Evolutionary conservation across 2,888 invertebrate species (phyloP).

Genomic region (Priocnemis perturbator): DNA sequence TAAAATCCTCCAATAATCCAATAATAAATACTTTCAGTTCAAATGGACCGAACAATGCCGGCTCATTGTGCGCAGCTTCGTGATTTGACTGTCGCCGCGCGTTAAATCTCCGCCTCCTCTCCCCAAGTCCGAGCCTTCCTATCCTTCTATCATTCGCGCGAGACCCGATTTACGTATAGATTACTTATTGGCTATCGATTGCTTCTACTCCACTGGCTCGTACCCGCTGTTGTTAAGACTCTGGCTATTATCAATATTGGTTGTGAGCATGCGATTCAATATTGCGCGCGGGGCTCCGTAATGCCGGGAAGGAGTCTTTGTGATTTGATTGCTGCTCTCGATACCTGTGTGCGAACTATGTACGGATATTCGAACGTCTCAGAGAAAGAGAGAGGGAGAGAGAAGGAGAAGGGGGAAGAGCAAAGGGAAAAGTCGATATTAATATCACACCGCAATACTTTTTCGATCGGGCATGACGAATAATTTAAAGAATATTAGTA

Average conservation of each 20-base stretch:
- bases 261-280: neutral
- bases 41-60: slow-evolving; percentile 55
- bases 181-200: slow-evolving; percentile 47
- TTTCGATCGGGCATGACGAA: too few relatives aligned
- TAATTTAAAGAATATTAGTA: too few relatives aligned
- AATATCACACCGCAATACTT: too few relatives aligned
- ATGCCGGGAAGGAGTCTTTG: neutral
- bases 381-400: too few relatives aligned
- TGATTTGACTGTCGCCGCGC: slow-evolving; percentile 44
- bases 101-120: slow-evolving; percentile 31
- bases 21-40: slow-evolving; percentile 67
- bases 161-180: slow-evolving; percentile 44
- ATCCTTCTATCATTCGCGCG: neutral
- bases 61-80: slow-evolving; percentile 32
- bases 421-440: too few relatives aligned
- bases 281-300: slow-evolving; percentile 2
- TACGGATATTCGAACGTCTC: too few relatives aligned
- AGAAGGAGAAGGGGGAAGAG: too few relatives aligned
- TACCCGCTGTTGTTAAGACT: slow-evolving; percentile 37
- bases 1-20: slow-evolving; percentile 65
- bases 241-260: slow-evolving; percentile 34
- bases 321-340: too few relatives aligned
- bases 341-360: too few relatives aligned
- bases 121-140: neutral
- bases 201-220: slow-evolving; percentile 23